phyloP scores from a whole-genome alignment of 2,797 vertebrate species.

The Schizothorax lantsangensis region DNA sequence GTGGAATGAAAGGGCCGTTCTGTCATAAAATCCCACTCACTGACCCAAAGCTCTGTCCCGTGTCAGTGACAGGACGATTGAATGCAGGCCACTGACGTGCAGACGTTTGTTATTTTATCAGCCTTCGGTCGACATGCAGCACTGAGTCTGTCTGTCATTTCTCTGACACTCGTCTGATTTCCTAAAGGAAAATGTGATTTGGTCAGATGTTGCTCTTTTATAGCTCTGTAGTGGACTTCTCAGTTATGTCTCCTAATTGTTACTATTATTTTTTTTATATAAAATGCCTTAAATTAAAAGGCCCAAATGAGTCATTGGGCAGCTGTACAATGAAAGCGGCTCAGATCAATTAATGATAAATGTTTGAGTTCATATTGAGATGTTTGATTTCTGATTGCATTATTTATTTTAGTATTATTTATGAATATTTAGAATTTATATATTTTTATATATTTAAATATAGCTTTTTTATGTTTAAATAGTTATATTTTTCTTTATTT shows the following conservation, averaged over 20 bases:
- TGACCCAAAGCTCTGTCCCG: slow-evolving; percentile 64
- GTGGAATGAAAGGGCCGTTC: slow-evolving; percentile 12
- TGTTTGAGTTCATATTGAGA: too few relatives aligned
- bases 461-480: too few relatives aligned
- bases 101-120: not conserved
- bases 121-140: not conserved
- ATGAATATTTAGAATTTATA: too few relatives aligned
- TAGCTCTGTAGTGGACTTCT: not conserved
- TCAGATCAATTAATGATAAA: too few relatives aligned
- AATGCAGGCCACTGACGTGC: slow-evolving; percentile 9
- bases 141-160: not conserved
- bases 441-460: too few relatives aligned
- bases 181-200: not conserved
- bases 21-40: slow-evolving; percentile 48
- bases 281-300: not conserved
- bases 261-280: not conserved
- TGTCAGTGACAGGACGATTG: slow-evolving; percentile 61
- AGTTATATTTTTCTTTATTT: too few relatives aligned
- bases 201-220: not conserved
- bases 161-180: not conserved
- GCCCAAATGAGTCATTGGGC: not conserved
- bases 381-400: too few relatives aligned
- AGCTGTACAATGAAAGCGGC: not conserved
- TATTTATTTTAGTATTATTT: too few relatives aligned
- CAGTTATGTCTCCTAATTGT: not conserved